Percentiles rank a stretch among this genome's conserved stretches.
Conservation (phyloP, 2,113 vertebrate species). For the Eclectus roratus region DNA sequence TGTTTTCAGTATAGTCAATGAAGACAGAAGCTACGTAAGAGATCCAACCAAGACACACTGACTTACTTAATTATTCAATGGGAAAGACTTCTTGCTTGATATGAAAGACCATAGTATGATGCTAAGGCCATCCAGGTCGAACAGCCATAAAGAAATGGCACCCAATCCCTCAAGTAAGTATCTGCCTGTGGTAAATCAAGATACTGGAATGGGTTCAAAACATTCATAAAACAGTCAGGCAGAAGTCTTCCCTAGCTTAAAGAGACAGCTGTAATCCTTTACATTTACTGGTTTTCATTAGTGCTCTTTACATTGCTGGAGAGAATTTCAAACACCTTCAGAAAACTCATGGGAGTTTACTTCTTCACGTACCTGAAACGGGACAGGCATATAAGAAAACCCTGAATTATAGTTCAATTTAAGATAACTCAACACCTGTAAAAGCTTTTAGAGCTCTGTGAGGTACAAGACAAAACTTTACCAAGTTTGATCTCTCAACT, state of each 20-base stretch:
- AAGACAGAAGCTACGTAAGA: background rate
- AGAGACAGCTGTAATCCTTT: background rate
- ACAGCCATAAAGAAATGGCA: background rate
- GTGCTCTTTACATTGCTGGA: background rate
- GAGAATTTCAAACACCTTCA: background rate
- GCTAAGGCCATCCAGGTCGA: background rate
- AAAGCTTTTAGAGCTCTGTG: background rate
- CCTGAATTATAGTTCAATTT: background rate
- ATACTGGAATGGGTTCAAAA: background rate
- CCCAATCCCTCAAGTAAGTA: background rate
- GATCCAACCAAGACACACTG: background rate
- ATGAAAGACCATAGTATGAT: background rate
- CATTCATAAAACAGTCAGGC: background rate
- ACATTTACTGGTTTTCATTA: background rate
- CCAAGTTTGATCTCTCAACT: background rate
- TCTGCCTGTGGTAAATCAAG: background rate
- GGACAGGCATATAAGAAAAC: background rate
- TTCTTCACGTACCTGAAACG: background rate
- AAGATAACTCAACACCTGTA: background rate
- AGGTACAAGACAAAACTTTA: background rate
- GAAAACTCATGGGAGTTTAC: background rate
- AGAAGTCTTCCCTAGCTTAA: background rate
- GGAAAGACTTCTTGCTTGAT: background rate
- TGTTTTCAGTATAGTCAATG: background rate
- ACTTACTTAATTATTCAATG: background rate